Base-by-base conservation (phyloP, 2,888 invertebrate species). In the Lysandra coridon region DNA sequence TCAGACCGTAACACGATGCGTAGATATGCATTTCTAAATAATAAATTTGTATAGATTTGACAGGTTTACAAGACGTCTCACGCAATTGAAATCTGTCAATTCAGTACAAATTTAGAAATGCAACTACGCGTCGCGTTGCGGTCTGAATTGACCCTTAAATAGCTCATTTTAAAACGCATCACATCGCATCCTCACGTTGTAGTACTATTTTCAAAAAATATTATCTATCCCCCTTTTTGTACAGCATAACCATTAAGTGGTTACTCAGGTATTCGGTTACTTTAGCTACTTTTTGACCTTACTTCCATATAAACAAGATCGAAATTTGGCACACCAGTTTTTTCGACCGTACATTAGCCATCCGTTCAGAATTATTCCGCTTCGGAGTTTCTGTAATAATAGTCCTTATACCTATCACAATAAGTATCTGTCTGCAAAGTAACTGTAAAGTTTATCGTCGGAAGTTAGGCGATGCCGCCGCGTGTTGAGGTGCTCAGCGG, bases 401-500 rank as follows among this genome's bases (percentile, higher is more conserved):
- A 14, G 17, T 57, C 57, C 62, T 62, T 62, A 7, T 23, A 23
- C 1, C 23, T 62, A 17, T 17, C 12, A 57, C 17, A 4, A 3
- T 17, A 14, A 57, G 57, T 17, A 0, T 57, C 4, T 57, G 57
- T 57, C 57, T 57, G 57, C 17, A 57, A 57, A 57, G 49, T 49
- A 62, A n/a, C 7, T 12, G 64, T 30, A 4, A 23, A 64, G 86
- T 88, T 86, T 87, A 88, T 87, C 87, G 87, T 87, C 85, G 88
- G 87, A 91, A 90, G 88, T 89, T 89, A 85, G 87, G 84, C 84
- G 83, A 83, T 85, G 85, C 85, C 87, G 84, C 86, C 85, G 87
- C 88, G 87, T 88, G 88, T 81, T 84, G 86, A 86, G 89, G 89
- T 89, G 87, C 89, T 90, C 89, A 87, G 87, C 85, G 87, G 88